phyloP scores from a whole-genome alignment of 1,140 invertebrate species.

The Scaptomyza hsui region DNA sequence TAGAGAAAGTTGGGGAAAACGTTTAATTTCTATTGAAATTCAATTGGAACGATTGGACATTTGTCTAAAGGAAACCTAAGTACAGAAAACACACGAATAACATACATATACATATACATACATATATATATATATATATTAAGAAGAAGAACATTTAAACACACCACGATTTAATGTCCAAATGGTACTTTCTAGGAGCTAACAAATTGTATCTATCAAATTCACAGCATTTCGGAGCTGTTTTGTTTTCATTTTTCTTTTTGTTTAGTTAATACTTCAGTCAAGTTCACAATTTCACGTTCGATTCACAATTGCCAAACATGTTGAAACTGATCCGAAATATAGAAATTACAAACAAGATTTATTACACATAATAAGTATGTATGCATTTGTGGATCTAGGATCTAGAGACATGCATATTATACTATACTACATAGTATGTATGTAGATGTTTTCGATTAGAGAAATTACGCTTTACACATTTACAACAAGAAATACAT shows the following conservation, averaged over 20 bases:
- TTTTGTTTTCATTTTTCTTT: background rate
- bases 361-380: background rate
- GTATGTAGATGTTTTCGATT: background rate
- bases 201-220: constrained; percentile 2
- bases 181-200: constrained; percentile 15
- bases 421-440: constrained; percentile 4
- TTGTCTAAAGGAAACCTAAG: constrained; percentile 27
- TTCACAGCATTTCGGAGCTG: constrained; percentile 8
- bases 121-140: constrained; percentile 9
- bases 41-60: constrained; percentile 11
- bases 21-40: background rate
- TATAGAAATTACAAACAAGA: background rate
- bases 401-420: constrained; percentile 18
- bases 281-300: background rate
- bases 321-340: background rate
- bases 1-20: background rate
- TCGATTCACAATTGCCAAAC: too few relatives aligned
- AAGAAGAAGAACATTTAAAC: constrained; percentile 5
- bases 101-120: constrained; percentile 5
- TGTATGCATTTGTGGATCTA: constrained; percentile 1
- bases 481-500: constrained; percentile 51
- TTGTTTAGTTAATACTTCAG: background rate
- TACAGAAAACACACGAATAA: constrained; percentile 15
- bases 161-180: constrained; percentile 14
- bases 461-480: constrained; percentile 17